Evolutionary conservation across 2,113 vertebrate species (phyloP), one percentile per base, ranked within the genome.

Genomic region (Willisornis vidua): DNA sequence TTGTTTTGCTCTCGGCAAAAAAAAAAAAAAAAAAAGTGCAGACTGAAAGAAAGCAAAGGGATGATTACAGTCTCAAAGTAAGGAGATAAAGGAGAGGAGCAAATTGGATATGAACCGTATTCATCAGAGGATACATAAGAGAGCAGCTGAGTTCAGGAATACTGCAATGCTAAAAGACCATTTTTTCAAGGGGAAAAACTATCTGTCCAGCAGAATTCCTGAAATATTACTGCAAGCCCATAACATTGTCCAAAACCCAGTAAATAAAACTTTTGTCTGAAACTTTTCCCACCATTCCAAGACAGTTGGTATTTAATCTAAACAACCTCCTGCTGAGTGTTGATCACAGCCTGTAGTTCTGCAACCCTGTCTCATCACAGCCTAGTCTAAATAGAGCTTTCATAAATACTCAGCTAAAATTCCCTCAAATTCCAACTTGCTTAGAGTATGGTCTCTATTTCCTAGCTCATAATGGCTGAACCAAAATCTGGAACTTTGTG

Each of bases 231-330:
- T 54, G 37, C 58, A 92, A 95, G 72, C 55, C 85, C 85, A 87
- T 71, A 93, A 62, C 88, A 87, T 86, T 59, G 70, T 92, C 85
- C 79, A 66, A 68, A 92, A 59, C 22, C 0, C 77, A 93, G 88
- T 78, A 94, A 95, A 96, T 94, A 93, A 93, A 94, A 95, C 82
- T 94, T 96, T 78, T 45, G 92, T 88, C 94, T 96, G 88, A 90
- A 96, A 93, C 90, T 96, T 95, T 94, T 96, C 94, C 93, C 93
- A 97, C 94, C 93, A 83, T 94, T 94, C 79, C 82, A 93, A 92
- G 72, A 80, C 90, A 95, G 93, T 90, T 92, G 90, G 92, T 90
- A 96, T 95, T 96, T 97, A 97, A 97, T 95, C 93, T 96, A 95
- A 96, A 96, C 88, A 96, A 90, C 93, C 95, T 95, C 92, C 96